These are phyloP conservation scores for Cheirogaleus medius DNA, from an alignment of 2,113 vertebrate species.

Conservation along the genomic window DNA sequence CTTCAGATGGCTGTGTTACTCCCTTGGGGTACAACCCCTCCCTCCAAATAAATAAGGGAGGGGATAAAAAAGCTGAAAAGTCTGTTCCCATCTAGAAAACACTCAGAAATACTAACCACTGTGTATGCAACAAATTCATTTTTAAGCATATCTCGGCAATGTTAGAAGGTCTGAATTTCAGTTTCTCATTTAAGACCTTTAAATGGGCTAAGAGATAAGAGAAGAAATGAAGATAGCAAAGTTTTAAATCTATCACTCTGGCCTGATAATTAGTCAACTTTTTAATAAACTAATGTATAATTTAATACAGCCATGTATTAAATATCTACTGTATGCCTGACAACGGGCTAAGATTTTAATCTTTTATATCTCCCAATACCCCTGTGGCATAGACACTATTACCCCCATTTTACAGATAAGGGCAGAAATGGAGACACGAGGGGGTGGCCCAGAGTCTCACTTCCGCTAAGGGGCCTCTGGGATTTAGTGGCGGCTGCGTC, in stretches of 20 bases:
- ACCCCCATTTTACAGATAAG: neutral
- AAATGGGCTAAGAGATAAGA: neutral
- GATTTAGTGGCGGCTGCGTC: rapidly evolving
- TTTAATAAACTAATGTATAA: neutral
- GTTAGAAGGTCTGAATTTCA: neutral
- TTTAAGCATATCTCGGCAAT: neutral
- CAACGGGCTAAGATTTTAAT: neutral
- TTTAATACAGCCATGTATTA: neutral
- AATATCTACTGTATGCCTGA: neutral
- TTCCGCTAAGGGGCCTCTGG: rapidly evolving
- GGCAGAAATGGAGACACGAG: neutral
- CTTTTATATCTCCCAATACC: neutral
- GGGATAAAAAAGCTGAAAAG: neutral
- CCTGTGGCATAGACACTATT: rapidly evolving
- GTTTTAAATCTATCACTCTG: neutral
- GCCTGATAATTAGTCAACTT: neutral
- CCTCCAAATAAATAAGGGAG: neutral
- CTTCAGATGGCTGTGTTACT: neutral
- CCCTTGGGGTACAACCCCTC: neutral
- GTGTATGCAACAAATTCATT: neutral
- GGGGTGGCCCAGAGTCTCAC: neutral
- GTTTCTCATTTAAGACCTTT: neutral
- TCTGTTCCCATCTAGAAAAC: neutral
- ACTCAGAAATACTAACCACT: neutral
- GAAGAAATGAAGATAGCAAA: neutral